phyloP scores from a whole-genome alignment of 2,113 vertebrate genomes.

The Junco hyemalis region DNA sequence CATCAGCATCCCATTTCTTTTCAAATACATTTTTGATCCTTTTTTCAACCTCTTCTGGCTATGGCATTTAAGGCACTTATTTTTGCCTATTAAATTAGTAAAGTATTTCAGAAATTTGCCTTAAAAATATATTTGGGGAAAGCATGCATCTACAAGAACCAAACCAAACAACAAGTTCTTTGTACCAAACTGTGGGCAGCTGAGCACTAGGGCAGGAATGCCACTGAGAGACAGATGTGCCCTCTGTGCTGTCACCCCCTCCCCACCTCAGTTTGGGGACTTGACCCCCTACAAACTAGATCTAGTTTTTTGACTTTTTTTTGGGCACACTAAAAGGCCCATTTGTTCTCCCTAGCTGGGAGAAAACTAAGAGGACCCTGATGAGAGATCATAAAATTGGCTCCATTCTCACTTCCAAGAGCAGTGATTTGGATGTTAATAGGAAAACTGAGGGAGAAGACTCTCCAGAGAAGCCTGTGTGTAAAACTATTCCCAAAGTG shows the following conservation, averaged over 20 bases:
- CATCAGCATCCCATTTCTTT: background rate
- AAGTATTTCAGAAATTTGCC: background rate
- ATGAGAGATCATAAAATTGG: constrained; percentile 5
- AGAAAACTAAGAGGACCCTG: background rate
- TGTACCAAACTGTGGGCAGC: background rate
- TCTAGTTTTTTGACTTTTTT: background rate
- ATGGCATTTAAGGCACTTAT: background rate
- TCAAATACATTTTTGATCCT: background rate
- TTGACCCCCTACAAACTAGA: background rate
- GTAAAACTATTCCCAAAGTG: background rate
- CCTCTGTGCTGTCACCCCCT: background rate
- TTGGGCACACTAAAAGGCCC: background rate
- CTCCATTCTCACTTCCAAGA: background rate
- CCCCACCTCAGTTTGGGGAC: background rate
- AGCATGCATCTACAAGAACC: background rate
- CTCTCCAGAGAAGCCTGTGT: background rate
- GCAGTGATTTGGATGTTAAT: constrained; percentile 5
- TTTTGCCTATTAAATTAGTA: background rate
- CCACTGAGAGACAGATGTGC: background rate
- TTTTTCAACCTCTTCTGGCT: background rate
- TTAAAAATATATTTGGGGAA: background rate
- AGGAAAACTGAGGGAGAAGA: background rate
- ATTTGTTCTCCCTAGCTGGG: constrained; percentile 13
- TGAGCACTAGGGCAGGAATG: background rate
- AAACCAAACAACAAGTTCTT: background rate